Conservation (phyloP, 2,797 vertebrate species). For the Sebastes glaucus region DNA sequence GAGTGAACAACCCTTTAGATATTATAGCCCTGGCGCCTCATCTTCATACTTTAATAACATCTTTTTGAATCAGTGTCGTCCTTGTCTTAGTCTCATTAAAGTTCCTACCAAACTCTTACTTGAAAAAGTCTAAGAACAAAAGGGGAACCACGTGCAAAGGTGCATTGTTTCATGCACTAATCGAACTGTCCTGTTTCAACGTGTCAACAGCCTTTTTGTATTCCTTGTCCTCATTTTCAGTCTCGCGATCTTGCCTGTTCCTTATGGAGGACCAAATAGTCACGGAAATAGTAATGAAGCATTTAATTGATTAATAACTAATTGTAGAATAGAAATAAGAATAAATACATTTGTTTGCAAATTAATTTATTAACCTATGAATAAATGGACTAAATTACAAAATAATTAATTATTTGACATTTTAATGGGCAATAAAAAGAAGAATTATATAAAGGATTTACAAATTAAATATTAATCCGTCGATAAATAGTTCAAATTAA, state of each 20-base stretch:
- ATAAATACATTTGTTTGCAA: no score
- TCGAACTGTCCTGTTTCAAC: slow-evolving; percentile 27
- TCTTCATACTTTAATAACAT: slow-evolving; percentile 33
- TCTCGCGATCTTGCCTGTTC: slow-evolving; percentile 40
- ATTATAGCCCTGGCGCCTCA: slow-evolving; percentile 26
- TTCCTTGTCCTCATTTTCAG: slow-evolving; percentile 32
- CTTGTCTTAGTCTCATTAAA: slow-evolving; percentile 14
- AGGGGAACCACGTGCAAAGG: slow-evolving; percentile 17
- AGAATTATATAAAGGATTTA: no score
- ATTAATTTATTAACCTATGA: no score
- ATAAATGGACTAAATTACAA: no score
- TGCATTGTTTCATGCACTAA: slow-evolving; percentile 34
- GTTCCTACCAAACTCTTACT: slow-evolving; percentile 42
- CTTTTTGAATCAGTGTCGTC: slow-evolving; percentile 16
- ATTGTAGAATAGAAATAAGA: no score
- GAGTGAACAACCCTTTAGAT: slow-evolving; percentile 59
- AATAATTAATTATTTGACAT: no score
- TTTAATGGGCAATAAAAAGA: no score
- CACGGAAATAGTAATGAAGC: no score
- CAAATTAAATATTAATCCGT: no score
- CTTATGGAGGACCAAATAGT: no score
- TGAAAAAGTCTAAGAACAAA: slow-evolving; percentile 52
- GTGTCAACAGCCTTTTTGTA: slow-evolving; percentile 39
- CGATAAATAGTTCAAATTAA: no score
- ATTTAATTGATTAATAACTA: no score